Base-by-base conservation (phyloP, 2,888 invertebrate species). In the Coelopa pilipes region DNA sequence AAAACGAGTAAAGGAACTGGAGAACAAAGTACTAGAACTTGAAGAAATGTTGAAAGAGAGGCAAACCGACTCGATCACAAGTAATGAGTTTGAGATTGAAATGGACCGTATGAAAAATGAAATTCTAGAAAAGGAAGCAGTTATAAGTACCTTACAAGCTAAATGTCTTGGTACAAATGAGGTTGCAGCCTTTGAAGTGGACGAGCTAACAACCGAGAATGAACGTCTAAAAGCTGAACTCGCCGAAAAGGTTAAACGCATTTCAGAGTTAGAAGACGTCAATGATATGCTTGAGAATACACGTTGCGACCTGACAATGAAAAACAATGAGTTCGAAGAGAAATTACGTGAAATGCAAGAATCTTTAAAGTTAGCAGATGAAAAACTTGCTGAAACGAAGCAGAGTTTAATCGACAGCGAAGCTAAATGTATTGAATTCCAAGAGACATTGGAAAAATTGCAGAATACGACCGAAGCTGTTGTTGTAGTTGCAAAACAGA, bases 1-100 rank as follows among this genome's bases (percentile, higher is more conserved):
- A 45, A 79, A 79, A 46, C 77, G 75, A 0, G 78, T 80, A 0
- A 80, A 81, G 69, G 76, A 77, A 46, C 74, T 84, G 13, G 82
- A 84, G 66, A 80, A 76, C 50, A 81, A 80, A 72, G 91, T 96
- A 73, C 87, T 96, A 77, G 96, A 97, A 85, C 89, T 94, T 68
- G 94, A 95, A 87, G 96, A 96, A 84, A 92, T 92, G 86, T 89
- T 95, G 4, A 92, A 91, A 94, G 95, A 87, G 94, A 95, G 85
- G 91, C 90, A 79, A 91, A 92, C 81, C 90, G 93, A 78, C 89
- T 94, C 68, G 76, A 94, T 94, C 19, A 92, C 92, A 82, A 92
- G 92, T 80, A 93, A 95, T 88, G 93, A 95, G 93, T 90, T 91
- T 82, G 90, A 91, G 82, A 73, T 57, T 1, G 72, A 74, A 70